These are phyloP conservation scores for Macroramphosus scolopax DNA, from an alignment of 2,797 vertebrate species.

Conservation along the genomic window DNA sequence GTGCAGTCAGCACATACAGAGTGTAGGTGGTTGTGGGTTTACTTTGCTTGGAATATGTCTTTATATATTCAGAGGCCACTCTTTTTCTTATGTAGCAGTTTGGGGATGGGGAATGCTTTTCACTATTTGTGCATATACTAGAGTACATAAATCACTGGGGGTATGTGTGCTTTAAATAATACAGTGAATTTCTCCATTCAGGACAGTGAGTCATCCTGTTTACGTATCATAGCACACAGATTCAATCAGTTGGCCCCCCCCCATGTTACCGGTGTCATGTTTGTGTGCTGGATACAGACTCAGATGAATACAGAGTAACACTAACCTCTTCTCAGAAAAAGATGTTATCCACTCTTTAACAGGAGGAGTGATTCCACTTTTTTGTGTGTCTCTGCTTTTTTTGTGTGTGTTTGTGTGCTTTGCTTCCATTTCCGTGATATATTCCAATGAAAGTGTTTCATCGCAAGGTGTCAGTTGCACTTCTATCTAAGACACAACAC, in stretches of 20 bases:
- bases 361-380: slow-evolving; percentile 3
- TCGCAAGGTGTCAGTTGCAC: too few relatives aligned
- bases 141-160: slow-evolving; percentile 14
- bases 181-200: slow-evolving; percentile 31
- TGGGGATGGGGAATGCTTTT: too few relatives aligned
- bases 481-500: background rate
- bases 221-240: slow-evolving; percentile 29
- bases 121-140: slow-evolving; percentile 16
- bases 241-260: slow-evolving; percentile 19
- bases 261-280: slow-evolving; percentile 16
- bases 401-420: slow-evolving; percentile 1
- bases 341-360: slow-evolving; percentile 6
- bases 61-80: too few relatives aligned
- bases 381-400: background rate
- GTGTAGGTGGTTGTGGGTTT: slow-evolving; percentile 8
- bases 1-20: background rate
- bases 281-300: background rate
- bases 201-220: slow-evolving; percentile 37
- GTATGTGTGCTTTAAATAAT: slow-evolving; percentile 45
- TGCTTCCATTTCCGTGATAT: too few relatives aligned
- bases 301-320: slow-evolving; percentile 17
- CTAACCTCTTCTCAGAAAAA: slow-evolving; percentile 10
- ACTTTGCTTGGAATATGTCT: slow-evolving; percentile 12
- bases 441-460: background rate
- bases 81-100: slow-evolving; percentile 11